These are phyloP conservation scores for Microchrysa polita DNA, from an alignment of 2,888 invertebrate genomes.

Conservation along the genomic window DNA sequence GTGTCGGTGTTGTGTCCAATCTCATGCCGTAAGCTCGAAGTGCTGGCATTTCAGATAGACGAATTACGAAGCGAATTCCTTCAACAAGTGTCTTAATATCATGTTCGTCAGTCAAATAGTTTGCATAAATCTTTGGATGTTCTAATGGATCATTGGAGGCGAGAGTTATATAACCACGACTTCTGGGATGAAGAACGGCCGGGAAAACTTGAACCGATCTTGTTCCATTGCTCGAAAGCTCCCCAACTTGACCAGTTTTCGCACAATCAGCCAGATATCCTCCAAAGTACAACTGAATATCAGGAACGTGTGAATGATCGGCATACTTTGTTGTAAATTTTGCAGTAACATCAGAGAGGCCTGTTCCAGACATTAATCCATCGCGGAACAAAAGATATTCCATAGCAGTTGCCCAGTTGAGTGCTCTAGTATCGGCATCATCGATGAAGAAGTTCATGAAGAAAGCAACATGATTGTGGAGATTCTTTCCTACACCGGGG, in stretches of 20 bases:
- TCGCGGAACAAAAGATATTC: constrained; percentile 88
- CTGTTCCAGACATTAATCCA: constrained; percentile 89
- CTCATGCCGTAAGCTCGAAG: constrained; percentile 76
- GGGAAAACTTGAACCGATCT: constrained; percentile 80
- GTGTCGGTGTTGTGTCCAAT: constrained; percentile 76
- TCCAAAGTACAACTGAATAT: constrained; percentile 87
- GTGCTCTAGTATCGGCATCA: constrained; percentile 83
- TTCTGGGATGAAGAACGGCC: constrained; percentile 85
- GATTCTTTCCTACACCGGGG: constrained; percentile 83
- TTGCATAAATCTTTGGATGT: constrained; percentile 86
- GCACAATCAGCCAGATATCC: constrained; percentile 88
- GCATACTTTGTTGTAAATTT: constrained; percentile 84
- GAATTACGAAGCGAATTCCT: constrained; percentile 82
- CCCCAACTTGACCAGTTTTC: constrained; percentile 86
- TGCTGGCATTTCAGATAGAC: constrained; percentile 75
- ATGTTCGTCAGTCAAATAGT: constrained; percentile 69
- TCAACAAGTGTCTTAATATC: constrained; percentile 84
- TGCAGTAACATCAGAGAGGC: constrained; percentile 87
- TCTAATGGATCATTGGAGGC: constrained; percentile 80
- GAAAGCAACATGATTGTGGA: constrained; percentile 87
- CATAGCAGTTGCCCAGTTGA: constrained; percentile 94
- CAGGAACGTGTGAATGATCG: constrained; percentile 79
- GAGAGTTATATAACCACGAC: constrained; percentile 80
- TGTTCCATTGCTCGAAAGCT: constrained; percentile 74
- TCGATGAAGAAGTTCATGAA: constrained; percentile 82